Evolutionary conservation across 2,113 vertebrate species (phyloP), one percentile per base, ranked within the genome.

Genomic region (Cardinalis cardinalis): DNA sequence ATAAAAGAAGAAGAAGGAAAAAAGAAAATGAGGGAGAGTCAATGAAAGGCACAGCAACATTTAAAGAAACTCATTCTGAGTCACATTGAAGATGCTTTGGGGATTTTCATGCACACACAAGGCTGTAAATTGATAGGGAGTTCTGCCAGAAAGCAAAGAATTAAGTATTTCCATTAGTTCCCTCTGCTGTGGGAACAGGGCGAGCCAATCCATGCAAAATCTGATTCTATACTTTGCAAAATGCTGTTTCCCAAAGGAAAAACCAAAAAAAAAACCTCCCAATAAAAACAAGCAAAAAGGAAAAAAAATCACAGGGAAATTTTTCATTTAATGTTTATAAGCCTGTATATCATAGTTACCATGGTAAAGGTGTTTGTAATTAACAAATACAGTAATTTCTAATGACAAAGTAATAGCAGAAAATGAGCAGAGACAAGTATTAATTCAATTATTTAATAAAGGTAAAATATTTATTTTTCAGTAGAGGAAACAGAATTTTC

Each of bases 361-460:
- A 38, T 7, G 14, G 41, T 48, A 93, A 93, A 89, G 61, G 6
- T 36, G 15, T 44, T 59, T 88, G 20, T 55, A 89, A 64, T 86
- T 85, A 68, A 82, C 4, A 41, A 91, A 95, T 65, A 3, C 51
- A 94, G 38, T 75, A 52, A 84, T 93, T 96, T 94, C 70, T 77
- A 36, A 68, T 65, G 41, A 90, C 65, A 93, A 94, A 38, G 55
- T 92, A 92, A 89, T 68, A 95, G 83, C 38, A 96, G 51, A 70
- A 32, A 78, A 78, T 81, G 40, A 87, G 85, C 14, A 73, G 26
- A 92, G 56, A 65, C 84, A 93, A 89, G 52, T 73, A 95, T 53
- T 92, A 56, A 94, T 95, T 91, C 84, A 94, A 75, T 92, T 89
- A 58, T 84, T 96, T 93, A 96, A 93, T 59, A 95, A 94, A 91